Base-by-base conservation (phyloP, 1,140 invertebrate genomes). In the Zaprionus lachaisei region DNA sequence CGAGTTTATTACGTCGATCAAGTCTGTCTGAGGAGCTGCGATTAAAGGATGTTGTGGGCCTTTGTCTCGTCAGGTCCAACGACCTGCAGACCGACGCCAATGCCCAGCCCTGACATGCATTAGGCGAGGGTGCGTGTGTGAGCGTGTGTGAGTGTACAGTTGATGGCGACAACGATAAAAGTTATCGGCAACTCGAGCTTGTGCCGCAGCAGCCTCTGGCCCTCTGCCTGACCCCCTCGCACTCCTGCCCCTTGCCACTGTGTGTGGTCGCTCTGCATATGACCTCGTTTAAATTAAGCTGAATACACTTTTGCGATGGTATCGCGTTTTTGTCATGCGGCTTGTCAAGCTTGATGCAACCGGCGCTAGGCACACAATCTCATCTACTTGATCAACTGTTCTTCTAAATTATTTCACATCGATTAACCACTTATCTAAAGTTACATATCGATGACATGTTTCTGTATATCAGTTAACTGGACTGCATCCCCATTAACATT, bases 241-340 rank as follows among this genome's bases (percentile, higher is more conserved):
- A 12, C 6, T 20, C 2, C 56, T 51, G 72, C 34, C 65, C 15
- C 41, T 17, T 68, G 67, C 49, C 70, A 65, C 56, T 63, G 61
- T 54, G 71, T 72, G 73, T 56, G 75, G 74, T 73, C 56, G 61
- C 66, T 74, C 72, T 81, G 81, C 81, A 84, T 63, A 61, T 84
- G 84, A 84, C 84, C 85, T 90, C 84, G 81, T 84, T 90, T 89
- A 41, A 73, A 79, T 90, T 66, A 74, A 81, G 64, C 74, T 71
- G 56, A 28, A 69, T 56, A 61, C n/a, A 11, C 49, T 64, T 64
- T 17, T 17, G 28, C 38, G 72, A 64, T 75, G 60, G 41, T 60
- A 75, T 75, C 67, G 63, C 37, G 12, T 31, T 24, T 55, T 31
- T 71, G 31, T 75, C 34, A 54, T 24, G 44, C 34, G 54, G 20